Base-by-base conservation (phyloP, 2,888 invertebrate genomes). In the Artemia sp. region DNA sequence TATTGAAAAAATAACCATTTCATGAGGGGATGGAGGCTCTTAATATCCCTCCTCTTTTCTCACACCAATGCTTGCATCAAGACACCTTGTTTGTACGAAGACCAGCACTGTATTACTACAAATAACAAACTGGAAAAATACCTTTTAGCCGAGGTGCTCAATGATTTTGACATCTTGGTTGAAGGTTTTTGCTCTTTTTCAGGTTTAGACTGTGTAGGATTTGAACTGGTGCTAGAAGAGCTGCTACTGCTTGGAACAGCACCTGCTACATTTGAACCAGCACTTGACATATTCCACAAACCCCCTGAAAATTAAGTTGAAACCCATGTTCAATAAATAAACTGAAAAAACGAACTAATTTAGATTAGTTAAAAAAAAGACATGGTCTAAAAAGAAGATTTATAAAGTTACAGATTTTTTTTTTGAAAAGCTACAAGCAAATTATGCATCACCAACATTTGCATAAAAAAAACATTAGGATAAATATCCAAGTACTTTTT, bases 111-210 rank as follows among this genome's bases (percentile, higher is more conserved):
- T 38, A 6, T 38, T 38, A 38, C 38, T 38, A 38, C 38, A 6
- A 6, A 38, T 2, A 38, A 38, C 38, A 38, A 38, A 38, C 38
- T 38, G 24, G 50, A 67, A 52, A 12, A 1, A 69, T 14, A 82
- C 83, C 83, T 86, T 81, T 92, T 93, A 53, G 92, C 91, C 50
- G 92, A 92, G 67, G 92, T 92, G 72, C 91, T 91, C 71, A 93
- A 82, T 70, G 92, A 91, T 81, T 93, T 93, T 0, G 92, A 92
- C 88, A 92, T 93, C 82, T 91, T 92, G 70, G 89, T 89, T 80
- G 90, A 92, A 1, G 75, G 73, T 72, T 75, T 74, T 50, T 71
- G 67, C 68, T 74, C 74, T 70, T 73, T 74, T 24, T 58, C 64
- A 19, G 64, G 64, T 24, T 58, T 58, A 12, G 64, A 58, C n/a